Evolutionary conservation across 2,888 invertebrate genomes (phyloP).

Genomic region (Smittia sp.): DNA sequence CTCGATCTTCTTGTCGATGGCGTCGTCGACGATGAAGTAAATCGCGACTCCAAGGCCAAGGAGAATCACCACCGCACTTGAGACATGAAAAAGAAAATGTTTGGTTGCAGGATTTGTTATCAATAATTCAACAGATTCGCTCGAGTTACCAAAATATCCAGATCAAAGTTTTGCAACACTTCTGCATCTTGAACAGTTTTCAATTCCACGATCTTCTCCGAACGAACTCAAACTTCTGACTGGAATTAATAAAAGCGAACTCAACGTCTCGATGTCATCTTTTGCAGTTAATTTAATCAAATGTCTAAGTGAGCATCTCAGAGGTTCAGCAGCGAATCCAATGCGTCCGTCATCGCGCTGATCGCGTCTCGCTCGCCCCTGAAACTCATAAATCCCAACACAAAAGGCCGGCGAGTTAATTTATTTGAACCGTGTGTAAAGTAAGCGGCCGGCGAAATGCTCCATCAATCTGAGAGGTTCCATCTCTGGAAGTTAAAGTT

Average conservation of each 20-base stretch:
- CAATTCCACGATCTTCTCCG: background rate
- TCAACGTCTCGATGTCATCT: no score
- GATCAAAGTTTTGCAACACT: background rate
- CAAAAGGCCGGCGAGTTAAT: background rate
- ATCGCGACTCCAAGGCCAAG: background rate
- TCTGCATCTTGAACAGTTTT: background rate
- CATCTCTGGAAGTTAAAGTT: background rate
- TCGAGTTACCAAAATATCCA: background rate
- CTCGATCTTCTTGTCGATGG: background rate
- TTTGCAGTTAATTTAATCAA: background rate
- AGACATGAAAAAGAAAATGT: no score
- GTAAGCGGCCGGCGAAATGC: background rate
- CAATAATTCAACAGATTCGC: no score
- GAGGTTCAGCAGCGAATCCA: no score
- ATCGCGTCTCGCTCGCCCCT: background rate
- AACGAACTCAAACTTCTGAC: background rate
- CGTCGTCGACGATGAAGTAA: background rate
- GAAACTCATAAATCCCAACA: background rate
- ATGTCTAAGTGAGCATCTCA: background rate
- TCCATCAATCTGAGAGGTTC: background rate
- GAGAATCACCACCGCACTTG: background rate
- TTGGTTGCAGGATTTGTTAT: no score
- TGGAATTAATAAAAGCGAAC: background rate
- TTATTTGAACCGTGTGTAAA: slow-evolving; percentile 2
- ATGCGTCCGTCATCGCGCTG: no score